These are phyloP conservation scores for Trichogramma pretiosum DNA, from an alignment of 1,140 invertebrate species.

Conservation along the genomic window DNA sequence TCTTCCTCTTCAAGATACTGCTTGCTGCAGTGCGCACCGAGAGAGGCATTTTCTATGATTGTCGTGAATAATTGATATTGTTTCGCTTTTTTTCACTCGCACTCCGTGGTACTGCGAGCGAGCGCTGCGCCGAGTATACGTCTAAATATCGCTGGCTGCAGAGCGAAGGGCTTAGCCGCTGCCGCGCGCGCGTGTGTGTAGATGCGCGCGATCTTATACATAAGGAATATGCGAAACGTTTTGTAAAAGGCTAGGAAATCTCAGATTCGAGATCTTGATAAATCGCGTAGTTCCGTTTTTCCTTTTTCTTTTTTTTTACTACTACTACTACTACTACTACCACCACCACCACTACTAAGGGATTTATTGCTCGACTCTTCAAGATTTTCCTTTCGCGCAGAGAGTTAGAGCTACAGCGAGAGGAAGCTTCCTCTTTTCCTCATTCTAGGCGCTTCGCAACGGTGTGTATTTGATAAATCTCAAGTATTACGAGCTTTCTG, in stretches of 20 bases:
- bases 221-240: too few species aligned
- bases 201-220: not conserved
- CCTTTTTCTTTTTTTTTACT: not conserved
- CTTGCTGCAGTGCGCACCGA: too few species aligned
- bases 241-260: too few species aligned
- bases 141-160: not conserved
- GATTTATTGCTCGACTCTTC: not conserved
- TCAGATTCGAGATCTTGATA: slow-evolving; percentile 8
- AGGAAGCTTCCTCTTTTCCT: too few species aligned
- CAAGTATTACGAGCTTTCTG: too few species aligned
- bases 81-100: slow-evolving; percentile 5
- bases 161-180: not conserved
- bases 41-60: not conserved
- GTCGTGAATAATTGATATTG: slow-evolving; percentile 1
- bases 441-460: too few species aligned
- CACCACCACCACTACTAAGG: not conserved
- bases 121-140: not conserved
- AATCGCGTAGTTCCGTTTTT: not conserved
- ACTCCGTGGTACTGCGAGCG: not conserved
- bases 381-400: not conserved
- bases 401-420: not conserved
- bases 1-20: too few species aligned
- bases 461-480: not conserved
- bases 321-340: not conserved
- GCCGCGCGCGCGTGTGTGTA: not conserved